Percentiles rank a stretch among this genome's conserved stretches.
phyloP scores from a whole-genome alignment of 2,113 vertebrate genomes.

The Eclectus roratus region DNA sequence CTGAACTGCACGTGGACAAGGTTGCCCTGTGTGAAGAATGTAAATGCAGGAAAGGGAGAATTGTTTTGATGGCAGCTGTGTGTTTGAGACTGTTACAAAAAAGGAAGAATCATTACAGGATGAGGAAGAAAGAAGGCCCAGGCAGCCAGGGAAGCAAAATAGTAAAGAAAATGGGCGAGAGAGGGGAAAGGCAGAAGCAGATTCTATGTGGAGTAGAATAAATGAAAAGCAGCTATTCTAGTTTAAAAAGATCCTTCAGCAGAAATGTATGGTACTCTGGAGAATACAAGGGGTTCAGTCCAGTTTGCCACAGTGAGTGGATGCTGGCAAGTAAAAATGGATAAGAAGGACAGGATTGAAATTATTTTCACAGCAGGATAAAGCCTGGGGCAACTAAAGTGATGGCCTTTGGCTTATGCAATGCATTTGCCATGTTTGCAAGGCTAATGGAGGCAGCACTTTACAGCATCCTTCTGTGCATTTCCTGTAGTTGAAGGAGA shows the following conservation, averaged over 20 bases:
- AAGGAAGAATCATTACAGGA: conserved; percentile 52
- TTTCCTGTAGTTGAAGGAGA: background rate
- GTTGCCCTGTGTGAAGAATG: background rate
- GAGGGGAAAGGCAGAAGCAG: background rate
- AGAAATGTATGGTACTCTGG: background rate
- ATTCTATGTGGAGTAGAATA: background rate
- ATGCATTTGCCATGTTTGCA: background rate
- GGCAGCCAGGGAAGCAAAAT: background rate
- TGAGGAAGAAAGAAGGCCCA: conserved; percentile 47
- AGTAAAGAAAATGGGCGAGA: background rate
- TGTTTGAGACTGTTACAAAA: conserved; percentile 36
- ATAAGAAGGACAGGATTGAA: background rate
- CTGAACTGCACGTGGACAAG: background rate
- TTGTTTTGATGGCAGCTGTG: conserved; percentile 31
- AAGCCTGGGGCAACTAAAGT: background rate
- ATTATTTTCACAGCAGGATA: background rate
- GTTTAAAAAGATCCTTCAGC: background rate
- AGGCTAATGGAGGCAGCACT: background rate
- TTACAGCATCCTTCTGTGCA: background rate
- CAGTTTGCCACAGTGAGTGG: background rate
- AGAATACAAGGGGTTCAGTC: background rate
- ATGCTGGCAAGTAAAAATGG: background rate
- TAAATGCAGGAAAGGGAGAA: conserved; percentile 20
- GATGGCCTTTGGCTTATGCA: background rate
- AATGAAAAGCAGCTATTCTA: background rate